Conservation (phyloP, 2,888 invertebrate species). For the Ferrisia virgata region DNA sequence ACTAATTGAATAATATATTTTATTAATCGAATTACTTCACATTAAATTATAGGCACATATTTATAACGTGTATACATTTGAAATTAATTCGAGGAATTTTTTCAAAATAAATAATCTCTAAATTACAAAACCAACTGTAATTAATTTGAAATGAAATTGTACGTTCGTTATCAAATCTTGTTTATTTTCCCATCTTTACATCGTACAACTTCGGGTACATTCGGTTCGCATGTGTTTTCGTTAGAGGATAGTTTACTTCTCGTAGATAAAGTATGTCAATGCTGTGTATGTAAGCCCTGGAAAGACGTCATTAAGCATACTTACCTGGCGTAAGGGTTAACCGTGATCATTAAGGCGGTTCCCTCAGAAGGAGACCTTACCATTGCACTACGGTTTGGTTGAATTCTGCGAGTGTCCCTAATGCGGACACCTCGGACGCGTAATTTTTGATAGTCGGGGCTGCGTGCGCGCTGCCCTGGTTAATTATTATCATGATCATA, state of each 20-base stretch:
- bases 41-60: too few species aligned
- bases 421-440: conserved; percentile 65
- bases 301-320: conserved; percentile 48
- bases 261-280: not conserved
- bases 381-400: conserved; percentile 73
- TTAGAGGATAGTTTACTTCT: not conserved
- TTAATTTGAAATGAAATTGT: not conserved
- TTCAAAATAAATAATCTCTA: too few species aligned
- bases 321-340: conserved; percentile 59
- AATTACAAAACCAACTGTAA: too few species aligned
- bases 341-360: conserved; percentile 70
- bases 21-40: too few species aligned
- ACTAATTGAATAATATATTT: too few species aligned
- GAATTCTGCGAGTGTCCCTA: conserved; percentile 73
- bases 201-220: not conserved
- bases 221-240: not conserved
- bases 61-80: too few species aligned
- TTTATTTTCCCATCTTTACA: not conserved
- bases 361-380: conserved; percentile 67
- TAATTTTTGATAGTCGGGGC: conserved; percentile 46
- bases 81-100: too few species aligned
- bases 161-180: not conserved
- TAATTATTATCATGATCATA: conserved; percentile 40
- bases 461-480: conserved; percentile 52
- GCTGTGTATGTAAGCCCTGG: not conserved